Conservation (phyloP, 2,113 vertebrate species). For the Illadopsis cleaveri region DNA sequence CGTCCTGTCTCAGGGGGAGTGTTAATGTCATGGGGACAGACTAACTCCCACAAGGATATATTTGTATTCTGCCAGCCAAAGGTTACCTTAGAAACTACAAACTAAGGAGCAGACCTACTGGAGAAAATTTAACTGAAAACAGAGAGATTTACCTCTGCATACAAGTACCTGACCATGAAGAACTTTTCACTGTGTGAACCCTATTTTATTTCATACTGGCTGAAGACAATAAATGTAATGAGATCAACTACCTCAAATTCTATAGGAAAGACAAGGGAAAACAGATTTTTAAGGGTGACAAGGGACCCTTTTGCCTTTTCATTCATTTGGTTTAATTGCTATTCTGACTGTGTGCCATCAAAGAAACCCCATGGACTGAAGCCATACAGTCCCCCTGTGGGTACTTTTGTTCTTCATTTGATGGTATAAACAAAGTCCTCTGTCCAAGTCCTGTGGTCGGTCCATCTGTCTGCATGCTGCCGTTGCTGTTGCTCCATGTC, state of each 20-base stretch:
- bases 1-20: not conserved
- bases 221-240: not conserved
- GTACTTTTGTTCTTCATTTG: not conserved
- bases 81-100: not conserved
- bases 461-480: slow-evolving; percentile 22
- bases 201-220: not conserved
- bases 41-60: not conserved
- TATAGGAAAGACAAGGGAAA: not conserved
- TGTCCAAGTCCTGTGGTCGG: not conserved
- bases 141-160: not conserved
- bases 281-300: not conserved
- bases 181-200: not conserved
- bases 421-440: not conserved
- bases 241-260: not conserved
- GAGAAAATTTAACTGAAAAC: not conserved
- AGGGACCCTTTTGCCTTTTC: slow-evolving; percentile 1
- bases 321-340: slow-evolving; percentile 11
- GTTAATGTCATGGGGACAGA: not conserved
- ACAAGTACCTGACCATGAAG: not conserved
- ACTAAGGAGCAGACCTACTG: not conserved
- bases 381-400: not conserved
- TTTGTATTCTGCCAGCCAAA: not conserved
- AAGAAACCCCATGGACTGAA: not conserved
- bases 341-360: not conserved
- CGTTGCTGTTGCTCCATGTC: not conserved